Base-by-base conservation (phyloP, 2,113 vertebrate genomes). In the Psilopsiagon aymara region DNA sequence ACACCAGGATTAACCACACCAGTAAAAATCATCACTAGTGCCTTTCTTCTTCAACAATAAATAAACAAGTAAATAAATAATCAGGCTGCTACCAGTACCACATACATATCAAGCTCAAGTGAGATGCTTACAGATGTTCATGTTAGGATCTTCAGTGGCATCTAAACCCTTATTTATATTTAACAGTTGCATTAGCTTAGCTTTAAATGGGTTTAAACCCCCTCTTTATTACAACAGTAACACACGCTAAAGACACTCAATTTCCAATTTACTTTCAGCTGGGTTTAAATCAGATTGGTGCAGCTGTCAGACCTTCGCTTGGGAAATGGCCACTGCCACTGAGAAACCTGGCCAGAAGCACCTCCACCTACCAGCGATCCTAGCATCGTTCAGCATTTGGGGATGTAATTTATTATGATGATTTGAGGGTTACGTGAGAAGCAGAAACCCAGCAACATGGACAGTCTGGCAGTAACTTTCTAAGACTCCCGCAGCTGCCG, bases 391-490 rank as follows among this genome's bases (percentile, higher is more conserved):
- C 18, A 17, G 41, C 49, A 88, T 78, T 88, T 90, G 35, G 27
- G 60, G 68, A 90, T 64, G 31, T 47, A 71, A 43, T 80, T 90
- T 71, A 79, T 74, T 69, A 67, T 18, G 13, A 25, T 17, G 23
- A 82, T 63, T 64, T 77, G 43, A 62, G 28, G 35, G 20, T 74
- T 55, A 67, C 0, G 1, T n/a, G 68, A 90, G 73, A 83, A 88
- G 86, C 46, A 86, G 46, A 81, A 95, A 37, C 79, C 80, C 90
- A 96, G 93, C 88, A 92, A 93, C 93, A 75, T 0, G 7, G 63
- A 80, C 81, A 92, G 64, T 4, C 13, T 12, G 7, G 46, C 37
- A 44, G 66, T 28, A 86, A 96, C 90, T 96, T 94, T 60, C 82
- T 83, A 88, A 78, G 82, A 75, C 23, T 86, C 47, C 37, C 60